Conservation (phyloP, 2,797 vertebrate species). For the Sebastes vulpes region DNA sequence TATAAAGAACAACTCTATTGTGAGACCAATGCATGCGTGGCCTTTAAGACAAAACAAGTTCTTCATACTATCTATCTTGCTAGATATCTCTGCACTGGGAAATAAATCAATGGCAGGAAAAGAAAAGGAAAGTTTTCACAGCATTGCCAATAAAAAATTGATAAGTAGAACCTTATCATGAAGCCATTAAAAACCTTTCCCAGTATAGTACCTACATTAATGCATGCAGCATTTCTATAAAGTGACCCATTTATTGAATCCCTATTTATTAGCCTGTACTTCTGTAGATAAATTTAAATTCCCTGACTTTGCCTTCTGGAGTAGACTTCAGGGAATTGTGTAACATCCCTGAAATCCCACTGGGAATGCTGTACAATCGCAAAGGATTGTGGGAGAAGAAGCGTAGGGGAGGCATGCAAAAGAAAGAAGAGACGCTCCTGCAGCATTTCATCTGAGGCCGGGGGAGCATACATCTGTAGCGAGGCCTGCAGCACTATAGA, state of each 20-base stretch:
- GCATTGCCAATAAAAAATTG: background rate
- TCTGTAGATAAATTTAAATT: conserved; percentile 37
- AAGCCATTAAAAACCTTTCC: background rate
- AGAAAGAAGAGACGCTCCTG: background rate
- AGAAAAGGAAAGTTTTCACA: background rate
- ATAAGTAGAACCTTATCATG: background rate
- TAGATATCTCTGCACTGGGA: background rate
- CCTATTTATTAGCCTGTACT: background rate
- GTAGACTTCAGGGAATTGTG: conserved; percentile 17
- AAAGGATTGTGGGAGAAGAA: conserved; percentile 14
- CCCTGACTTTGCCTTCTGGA: conserved; percentile 12
- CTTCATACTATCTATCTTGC: background rate
- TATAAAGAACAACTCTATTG: background rate
- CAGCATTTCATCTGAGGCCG: background rate
- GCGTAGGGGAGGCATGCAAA: background rate
- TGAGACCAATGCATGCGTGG: background rate
- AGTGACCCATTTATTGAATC: conserved; percentile 31
- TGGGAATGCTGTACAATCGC: background rate
- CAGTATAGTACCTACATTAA: background rate
- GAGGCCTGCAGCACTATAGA: background rate
- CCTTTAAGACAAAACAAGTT: background rate
- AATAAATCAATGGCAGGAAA: background rate
- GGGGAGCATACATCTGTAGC: background rate
- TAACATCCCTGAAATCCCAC: conserved; percentile 4
- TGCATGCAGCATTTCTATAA: background rate